Percentiles rank a stretch among this genome's conserved stretches.
Evolutionary conservation across 2,113 vertebrate genomes (phyloP).

Genomic region (Triplophysa tibetana): DNA sequence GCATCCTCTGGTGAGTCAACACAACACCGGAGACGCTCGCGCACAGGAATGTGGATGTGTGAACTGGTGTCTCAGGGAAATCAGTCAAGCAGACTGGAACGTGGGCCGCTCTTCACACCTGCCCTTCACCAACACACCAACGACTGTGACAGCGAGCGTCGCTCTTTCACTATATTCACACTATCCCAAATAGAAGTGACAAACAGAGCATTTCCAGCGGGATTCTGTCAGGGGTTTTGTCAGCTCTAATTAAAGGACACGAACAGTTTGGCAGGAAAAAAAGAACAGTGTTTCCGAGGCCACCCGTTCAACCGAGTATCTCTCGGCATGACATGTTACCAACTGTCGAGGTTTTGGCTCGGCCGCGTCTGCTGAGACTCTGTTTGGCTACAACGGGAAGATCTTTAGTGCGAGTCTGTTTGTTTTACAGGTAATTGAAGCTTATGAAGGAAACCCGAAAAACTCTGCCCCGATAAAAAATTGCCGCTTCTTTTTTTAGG

Average conservation of each 20-base stretch:
- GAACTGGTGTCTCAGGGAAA: conserved; percentile 29
- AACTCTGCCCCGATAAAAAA: neutral
- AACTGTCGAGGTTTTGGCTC: conserved; percentile 10
- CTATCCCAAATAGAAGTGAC: conserved; percentile 65
- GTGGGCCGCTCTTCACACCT: conserved; percentile 43
- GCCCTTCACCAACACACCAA: conserved; percentile 17
- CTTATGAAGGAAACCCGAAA: neutral
- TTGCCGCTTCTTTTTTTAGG: too few relatives aligned
- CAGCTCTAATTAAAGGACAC: conserved; percentile 66
- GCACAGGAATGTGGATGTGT: conserved; percentile 7
- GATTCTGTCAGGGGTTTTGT: conserved; percentile 66
- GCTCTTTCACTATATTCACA: conserved; percentile 65
- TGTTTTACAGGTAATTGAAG: conserved; percentile 36
- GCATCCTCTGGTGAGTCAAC: neutral
- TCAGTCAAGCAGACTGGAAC: conserved; percentile 48
- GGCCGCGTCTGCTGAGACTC: conserved; percentile 3
- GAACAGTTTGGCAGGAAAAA: conserved; percentile 47
- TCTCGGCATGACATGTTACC: conserved; percentile 33
- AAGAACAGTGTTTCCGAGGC: conserved; percentile 58
- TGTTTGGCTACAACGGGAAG: neutral
- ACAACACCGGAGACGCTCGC: neutral
- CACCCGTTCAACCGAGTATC: conserved; percentile 60
- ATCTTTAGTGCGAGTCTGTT: conserved; percentile 10
- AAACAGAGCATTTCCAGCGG: conserved; percentile 66
- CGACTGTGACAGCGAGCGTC: conserved; percentile 54